Evolutionary conservation across 2,797 vertebrate genomes (phyloP).

Genomic region (Sandelia bainsii): DNA sequence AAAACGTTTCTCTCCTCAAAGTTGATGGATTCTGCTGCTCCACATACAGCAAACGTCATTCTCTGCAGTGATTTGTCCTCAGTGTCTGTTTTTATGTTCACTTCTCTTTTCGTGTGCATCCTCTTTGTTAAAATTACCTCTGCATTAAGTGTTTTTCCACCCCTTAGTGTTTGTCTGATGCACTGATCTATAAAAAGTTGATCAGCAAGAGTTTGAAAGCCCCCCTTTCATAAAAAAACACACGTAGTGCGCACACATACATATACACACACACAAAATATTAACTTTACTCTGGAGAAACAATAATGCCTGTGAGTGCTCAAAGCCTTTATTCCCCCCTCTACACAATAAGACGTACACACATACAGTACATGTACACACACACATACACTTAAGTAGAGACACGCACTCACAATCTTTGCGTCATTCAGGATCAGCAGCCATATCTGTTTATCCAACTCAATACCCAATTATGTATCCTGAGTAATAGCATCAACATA

Average conservation of each 20-base stretch:
- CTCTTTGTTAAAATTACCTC: neutral
- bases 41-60: neutral
- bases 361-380: constrained; percentile 1
- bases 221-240: neutral
- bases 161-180: neutral
- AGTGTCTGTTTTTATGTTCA: neutral
- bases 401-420: constrained; percentile 39
- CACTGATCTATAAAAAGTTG: neutral
- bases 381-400: constrained; percentile 39
- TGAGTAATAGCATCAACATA: constrained; percentile 78
- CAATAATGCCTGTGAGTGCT: constrained; percentile 18
- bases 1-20: constrained; percentile 21
- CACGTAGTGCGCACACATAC: neutral
- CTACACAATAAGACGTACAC: neutral
- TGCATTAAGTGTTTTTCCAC: neutral
- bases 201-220: neutral
- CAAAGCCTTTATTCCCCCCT: neutral
- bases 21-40: neutral
- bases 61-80: neutral
- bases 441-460: constrained; percentile 68
- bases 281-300: constrained; percentile 12
- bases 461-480: constrained; percentile 72
- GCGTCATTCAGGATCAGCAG: constrained; percentile 62
- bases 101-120: neutral
- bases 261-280: neutral